phyloP scores from a whole-genome alignment of 2,113 vertebrate species.

The Emydocephalus ijimae region DNA sequence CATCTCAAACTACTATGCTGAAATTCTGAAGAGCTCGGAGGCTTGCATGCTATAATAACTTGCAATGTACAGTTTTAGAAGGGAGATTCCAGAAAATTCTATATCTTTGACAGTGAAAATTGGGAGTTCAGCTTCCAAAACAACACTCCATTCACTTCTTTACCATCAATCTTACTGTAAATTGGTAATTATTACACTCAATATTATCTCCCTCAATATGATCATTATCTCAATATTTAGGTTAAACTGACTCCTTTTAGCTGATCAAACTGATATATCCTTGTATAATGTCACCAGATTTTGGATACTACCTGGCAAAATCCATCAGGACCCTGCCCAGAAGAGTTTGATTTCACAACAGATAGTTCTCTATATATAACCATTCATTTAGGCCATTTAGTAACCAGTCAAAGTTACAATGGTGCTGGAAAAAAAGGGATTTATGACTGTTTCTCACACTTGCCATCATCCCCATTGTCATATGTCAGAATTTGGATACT shows the following conservation, averaged over 20 bases:
- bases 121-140: not conserved
- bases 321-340: not conserved
- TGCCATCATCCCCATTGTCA: not conserved
- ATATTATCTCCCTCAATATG: not conserved
- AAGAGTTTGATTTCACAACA: not conserved
- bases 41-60: not conserved
- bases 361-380: not conserved
- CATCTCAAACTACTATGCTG: not conserved
- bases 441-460: not conserved
- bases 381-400: not conserved
- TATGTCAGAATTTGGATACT: not conserved
- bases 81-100: not conserved
- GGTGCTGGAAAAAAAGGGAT: not conserved
- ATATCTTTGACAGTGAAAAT: not conserved
- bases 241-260: not conserved
- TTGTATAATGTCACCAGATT: not conserved
- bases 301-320: not conserved
- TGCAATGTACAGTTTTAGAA: not conserved
- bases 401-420: not conserved
- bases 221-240: not conserved
- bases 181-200: not conserved
- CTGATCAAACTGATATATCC: not conserved
- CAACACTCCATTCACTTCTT: not conserved
- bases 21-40: not conserved
- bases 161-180: not conserved